Percentiles rank a stretch among this genome's conserved stretches.
Conservation (phyloP, 2,888 invertebrate genomes). For the Coecobrya sp. region DNA sequence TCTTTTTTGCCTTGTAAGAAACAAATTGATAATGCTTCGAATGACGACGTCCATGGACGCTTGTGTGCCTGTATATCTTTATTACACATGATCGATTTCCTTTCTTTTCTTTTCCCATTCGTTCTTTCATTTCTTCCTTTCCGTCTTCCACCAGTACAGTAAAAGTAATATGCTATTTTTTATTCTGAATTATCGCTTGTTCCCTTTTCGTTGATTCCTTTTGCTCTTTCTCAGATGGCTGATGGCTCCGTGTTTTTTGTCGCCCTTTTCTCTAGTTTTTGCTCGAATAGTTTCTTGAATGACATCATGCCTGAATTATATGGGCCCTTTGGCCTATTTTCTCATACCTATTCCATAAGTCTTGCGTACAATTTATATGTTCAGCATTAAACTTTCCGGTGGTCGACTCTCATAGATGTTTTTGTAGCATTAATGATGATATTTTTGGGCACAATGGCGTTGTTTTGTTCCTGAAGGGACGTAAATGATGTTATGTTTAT, state of each 20-base stretch:
- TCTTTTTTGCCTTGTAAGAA: slow-evolving; percentile 6
- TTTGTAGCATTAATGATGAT: slow-evolving; percentile 25
- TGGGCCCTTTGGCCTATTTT: slow-evolving; percentile 75
- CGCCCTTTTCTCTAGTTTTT: slow-evolving; percentile 29
- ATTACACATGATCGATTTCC: slow-evolving; percentile 80
- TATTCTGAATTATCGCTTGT: slow-evolving; percentile 33
- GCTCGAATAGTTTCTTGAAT: slow-evolving; percentile 54
- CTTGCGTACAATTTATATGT: neutral
- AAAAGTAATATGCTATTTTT: slow-evolving; percentile 25
- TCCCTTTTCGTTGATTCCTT: slow-evolving; percentile 42
- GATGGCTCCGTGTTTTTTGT: slow-evolving; percentile 50
- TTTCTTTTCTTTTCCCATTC: slow-evolving; percentile 56
- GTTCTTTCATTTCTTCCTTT: slow-evolving; percentile 31
- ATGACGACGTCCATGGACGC: neutral
- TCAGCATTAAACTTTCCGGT: neutral
- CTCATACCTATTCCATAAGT: neutral
- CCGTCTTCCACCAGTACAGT: neutral
- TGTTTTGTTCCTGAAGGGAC: neutral
- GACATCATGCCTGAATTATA: slow-evolving; percentile 65
- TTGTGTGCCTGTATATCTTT: slow-evolving; percentile 69
- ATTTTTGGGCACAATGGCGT: slow-evolving; percentile 6
- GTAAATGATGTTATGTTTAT: slow-evolving; percentile 46
- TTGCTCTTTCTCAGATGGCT: slow-evolving; percentile 12
- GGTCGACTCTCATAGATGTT: neutral
- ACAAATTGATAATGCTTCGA: neutral